These are phyloP conservation scores for Danaus plexippus DNA, from an alignment of 1,140 invertebrate genomes.

Conservation along the genomic window DNA sequence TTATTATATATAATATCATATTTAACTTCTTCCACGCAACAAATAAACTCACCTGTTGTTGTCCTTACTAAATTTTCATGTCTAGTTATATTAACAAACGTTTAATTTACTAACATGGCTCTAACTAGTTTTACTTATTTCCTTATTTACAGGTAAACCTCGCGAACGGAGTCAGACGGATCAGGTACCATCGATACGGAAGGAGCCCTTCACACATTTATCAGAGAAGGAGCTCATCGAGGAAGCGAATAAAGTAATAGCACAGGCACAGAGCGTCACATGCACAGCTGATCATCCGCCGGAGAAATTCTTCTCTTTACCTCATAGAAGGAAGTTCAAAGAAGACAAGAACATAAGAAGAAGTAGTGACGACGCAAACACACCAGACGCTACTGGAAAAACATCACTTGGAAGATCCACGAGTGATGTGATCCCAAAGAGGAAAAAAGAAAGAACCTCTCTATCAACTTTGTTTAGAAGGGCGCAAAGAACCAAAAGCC, in stretches of 20 bases:
- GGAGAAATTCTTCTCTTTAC: slow-evolving; percentile 77
- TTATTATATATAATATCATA: no score
- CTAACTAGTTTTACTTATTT: slow-evolving; percentile 11
- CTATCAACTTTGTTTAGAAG: slow-evolving; percentile 75
- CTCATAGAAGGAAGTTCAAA: slow-evolving; percentile 67
- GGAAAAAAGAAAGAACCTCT: slow-evolving; percentile 66
- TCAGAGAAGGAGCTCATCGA: slow-evolving; percentile 78
- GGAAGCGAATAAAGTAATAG: slow-evolving; percentile 79
- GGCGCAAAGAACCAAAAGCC: slow-evolving; percentile 56
- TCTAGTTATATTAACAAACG: no score
- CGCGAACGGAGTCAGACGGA: slow-evolving; percentile 55
- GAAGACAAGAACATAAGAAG: slow-evolving; percentile 54
- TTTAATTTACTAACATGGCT: background rate
- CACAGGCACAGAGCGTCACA: slow-evolving; percentile 76
- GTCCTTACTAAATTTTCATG: no score
- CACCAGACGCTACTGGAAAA: slow-evolving; percentile 35
- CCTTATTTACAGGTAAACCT: slow-evolving; percentile 57
- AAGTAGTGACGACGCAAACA: slow-evolving; percentile 58
- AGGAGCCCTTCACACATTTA: slow-evolving; percentile 75
- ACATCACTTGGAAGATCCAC: slow-evolving; percentile 62
- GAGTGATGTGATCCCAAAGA: slow-evolving; percentile 71
- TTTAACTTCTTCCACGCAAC: no score
- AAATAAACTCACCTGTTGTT: no score
- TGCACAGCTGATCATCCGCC: slow-evolving; percentile 72
- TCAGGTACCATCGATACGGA: slow-evolving; percentile 72